Conservation (phyloP, 1,140 invertebrate species). For the Leptoteleia sp. region DNA sequence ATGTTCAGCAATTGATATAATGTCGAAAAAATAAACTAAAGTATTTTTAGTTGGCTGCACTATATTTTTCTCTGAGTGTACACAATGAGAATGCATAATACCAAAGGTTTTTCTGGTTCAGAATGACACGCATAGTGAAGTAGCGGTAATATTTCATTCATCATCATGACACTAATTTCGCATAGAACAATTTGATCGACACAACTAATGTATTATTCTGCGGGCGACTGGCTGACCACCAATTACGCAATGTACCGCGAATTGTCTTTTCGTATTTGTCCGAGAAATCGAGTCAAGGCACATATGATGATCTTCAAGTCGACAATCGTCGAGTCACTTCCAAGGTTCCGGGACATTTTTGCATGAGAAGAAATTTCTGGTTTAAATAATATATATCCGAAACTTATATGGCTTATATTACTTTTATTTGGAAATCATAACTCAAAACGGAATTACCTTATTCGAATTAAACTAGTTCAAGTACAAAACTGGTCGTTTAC, state of each 20-base stretch:
- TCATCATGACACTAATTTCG: slow-evolving; percentile 25
- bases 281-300: slow-evolving; percentile 13
- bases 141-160: slow-evolving; percentile 23
- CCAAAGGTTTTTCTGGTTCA: slow-evolving; percentile 2
- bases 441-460: no score
- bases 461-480: no score
- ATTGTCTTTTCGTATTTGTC: neutral
- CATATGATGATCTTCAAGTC: neutral
- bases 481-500: no score
- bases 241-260: neutral
- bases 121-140: slow-evolving; percentile 5
- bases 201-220: slow-evolving; percentile 29
- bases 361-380: no score
- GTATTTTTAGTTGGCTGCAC: no score
- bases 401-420: no score
- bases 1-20: no score
- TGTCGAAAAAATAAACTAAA: no score
- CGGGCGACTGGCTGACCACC: neutral
- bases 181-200: slow-evolving; percentile 27
- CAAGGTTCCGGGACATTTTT: no score
- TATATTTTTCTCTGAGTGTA: no score
- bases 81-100: slow-evolving; percentile 20
- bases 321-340: neutral
- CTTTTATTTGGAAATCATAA: no score
- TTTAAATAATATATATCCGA: no score